Percentiles rank a stretch among this genome's conserved stretches.
These are phyloP conservation scores for Brenthis ino DNA, from an alignment of 2,888 invertebrate species.

Conservation along the genomic window DNA sequence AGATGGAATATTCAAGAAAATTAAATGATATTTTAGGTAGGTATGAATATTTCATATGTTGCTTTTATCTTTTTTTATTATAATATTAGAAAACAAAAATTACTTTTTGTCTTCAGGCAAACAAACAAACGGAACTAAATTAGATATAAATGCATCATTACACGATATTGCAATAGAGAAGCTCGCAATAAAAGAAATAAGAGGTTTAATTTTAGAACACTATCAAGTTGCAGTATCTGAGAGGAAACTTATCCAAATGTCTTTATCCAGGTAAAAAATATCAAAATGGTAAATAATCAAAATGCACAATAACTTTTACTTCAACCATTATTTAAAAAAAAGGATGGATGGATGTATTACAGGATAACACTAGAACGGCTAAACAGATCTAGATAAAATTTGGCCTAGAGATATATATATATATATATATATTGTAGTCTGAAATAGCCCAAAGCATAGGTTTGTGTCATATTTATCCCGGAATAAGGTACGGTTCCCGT, in stretches of 20 bases:
- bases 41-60: background rate
- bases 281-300: background rate
- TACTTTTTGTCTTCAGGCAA: background rate
- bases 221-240: background rate
- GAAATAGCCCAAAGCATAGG: too few species aligned
- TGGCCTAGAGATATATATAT: too few species aligned
- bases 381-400: too few species aligned
- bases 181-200: background rate
- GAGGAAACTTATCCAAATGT: slow-evolving; percentile 2
- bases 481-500: too few species aligned
- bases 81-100: background rate
- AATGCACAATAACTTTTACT: too few species aligned
- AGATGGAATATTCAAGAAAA: background rate
- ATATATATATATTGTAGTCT: too few species aligned
- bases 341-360: too few species aligned
- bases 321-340: too few species aligned
- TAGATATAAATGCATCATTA: background rate
- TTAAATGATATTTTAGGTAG: slow-evolving; percentile 1
- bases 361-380: too few species aligned
- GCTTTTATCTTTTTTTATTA: background rate
- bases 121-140: background rate
- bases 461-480: too few species aligned
- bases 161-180: background rate
- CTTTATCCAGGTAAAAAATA: slow-evolving; percentile 1
- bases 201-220: background rate